Percentiles rank a stretch among this genome's conserved stretches.
Conservation (phyloP, 2,113 vertebrate species). For the Erpornis zantholeuca region DNA sequence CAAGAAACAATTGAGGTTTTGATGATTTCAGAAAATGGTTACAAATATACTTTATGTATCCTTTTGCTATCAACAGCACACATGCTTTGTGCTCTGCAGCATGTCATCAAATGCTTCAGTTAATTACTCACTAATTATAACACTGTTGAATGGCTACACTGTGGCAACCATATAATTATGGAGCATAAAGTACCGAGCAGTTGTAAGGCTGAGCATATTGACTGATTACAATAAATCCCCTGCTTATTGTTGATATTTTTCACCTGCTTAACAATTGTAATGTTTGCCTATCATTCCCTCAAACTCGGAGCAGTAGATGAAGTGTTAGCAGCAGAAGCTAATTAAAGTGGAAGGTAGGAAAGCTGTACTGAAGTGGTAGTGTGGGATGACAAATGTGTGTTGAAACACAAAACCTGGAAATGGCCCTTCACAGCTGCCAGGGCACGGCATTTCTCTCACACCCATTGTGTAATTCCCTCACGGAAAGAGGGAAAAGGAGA, state of each 20-base stretch:
- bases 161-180: constrained; percentile 72
- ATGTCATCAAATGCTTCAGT: constrained; percentile 67
- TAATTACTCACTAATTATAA: constrained; percentile 81
- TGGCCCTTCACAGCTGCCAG: not conserved
- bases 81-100: constrained; percentile 57
- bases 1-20: not conserved
- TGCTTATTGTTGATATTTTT: constrained; percentile 67
- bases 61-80: constrained; percentile 57
- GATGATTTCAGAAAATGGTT: constrained; percentile 18
- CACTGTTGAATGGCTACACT: constrained; percentile 71
- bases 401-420: not conserved
- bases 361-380: not conserved
- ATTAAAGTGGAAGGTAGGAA: constrained; percentile 1
- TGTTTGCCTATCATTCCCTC: constrained; percentile 29
- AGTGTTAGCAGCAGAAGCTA: not conserved
- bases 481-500: not conserved
- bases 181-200: constrained; percentile 63
- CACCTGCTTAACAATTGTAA: constrained; percentile 63
- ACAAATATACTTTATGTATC: constrained; percentile 21
- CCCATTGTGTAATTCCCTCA: not conserved
- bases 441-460: not conserved
- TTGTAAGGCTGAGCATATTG: constrained; percentile 69
- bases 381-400: not conserved
- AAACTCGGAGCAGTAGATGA: not conserved
- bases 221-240: constrained; percentile 69